Evolutionary conservation across 2,888 invertebrate genomes (phyloP).

Genomic region (Mayetiola destructor): DNA sequence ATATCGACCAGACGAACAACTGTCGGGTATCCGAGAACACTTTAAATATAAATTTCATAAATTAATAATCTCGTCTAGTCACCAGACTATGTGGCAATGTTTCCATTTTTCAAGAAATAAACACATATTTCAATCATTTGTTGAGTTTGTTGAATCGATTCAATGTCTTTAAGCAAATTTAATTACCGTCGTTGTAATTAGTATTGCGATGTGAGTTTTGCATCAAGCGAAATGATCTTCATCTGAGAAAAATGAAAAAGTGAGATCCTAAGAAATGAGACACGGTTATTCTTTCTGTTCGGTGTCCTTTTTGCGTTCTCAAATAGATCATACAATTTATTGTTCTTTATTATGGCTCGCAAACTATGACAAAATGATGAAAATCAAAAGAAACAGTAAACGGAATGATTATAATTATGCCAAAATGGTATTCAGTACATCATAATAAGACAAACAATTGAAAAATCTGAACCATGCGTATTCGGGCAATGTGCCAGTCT

Average conservation of each 20-base stretch:
- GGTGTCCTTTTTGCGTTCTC: slow-evolving; percentile 1
- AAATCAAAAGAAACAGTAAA: neutral
- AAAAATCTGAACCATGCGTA: neutral
- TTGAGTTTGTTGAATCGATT: neutral
- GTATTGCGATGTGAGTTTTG: neutral
- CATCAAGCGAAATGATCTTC: slow-evolving; percentile 6
- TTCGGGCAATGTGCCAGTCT: slow-evolving; percentile 5
- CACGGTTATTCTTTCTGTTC: no score
- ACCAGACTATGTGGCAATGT: slow-evolving; percentile 10
- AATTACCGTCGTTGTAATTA: neutral
- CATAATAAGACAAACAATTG: neutral
- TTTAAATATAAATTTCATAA: slow-evolving; percentile 12
- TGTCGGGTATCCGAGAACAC: neutral
- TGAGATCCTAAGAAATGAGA: slow-evolving; percentile 2
- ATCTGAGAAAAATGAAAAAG: neutral
- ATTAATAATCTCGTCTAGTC: slow-evolving; percentile 13
- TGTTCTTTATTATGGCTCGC: slow-evolving; percentile 11
- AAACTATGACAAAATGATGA: neutral
- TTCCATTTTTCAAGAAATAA: neutral
- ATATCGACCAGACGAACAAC: slow-evolving; percentile 9
- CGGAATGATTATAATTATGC: slow-evolving; percentile 2
- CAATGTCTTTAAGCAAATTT: neutral
- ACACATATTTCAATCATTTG: neutral
- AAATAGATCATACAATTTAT: slow-evolving; percentile 13
- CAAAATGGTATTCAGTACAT: no score